phyloP scores from a whole-genome alignment of 2,797 vertebrate species.

The Phrynocephalus guinanensis region DNA sequence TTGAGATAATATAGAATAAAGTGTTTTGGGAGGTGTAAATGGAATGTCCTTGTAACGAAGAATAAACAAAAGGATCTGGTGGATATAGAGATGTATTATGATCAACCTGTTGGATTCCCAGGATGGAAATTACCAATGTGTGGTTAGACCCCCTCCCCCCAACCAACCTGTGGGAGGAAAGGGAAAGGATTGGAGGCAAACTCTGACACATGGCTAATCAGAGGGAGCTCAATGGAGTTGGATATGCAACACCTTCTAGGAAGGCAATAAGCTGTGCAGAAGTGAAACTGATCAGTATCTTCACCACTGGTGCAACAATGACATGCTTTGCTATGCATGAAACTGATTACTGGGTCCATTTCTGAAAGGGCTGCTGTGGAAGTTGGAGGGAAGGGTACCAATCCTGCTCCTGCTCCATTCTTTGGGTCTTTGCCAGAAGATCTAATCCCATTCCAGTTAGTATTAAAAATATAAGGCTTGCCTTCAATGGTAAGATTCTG shows the following conservation, averaged over 20 bases:
- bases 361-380: not conserved
- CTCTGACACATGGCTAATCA: not conserved
- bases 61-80: no score
- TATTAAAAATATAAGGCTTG: not conserved
- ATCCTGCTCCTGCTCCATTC: not conserved
- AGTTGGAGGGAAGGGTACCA: no score
- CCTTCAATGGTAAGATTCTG: not conserved
- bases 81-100: not conserved
- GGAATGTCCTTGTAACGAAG: not conserved
- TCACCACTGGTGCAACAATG: not conserved
- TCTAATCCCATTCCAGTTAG: not conserved
- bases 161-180: no score
- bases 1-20: not conserved
- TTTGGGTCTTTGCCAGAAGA: no score
- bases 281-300: not conserved
- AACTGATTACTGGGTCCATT: not conserved
- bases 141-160: no score
- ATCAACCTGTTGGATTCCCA: not conserved
- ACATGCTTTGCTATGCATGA: not conserved
- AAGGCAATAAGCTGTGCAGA: not conserved
- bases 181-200: not conserved
- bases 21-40: not conserved
- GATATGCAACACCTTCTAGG: not conserved
- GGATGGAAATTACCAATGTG: not conserved
- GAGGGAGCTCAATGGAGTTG: not conserved